A percentile compares a stretch with the other conserved stretches of the same genome.
phyloP scores from a whole-genome alignment of 2,113 vertebrate species.

The Natator depressus region DNA sequence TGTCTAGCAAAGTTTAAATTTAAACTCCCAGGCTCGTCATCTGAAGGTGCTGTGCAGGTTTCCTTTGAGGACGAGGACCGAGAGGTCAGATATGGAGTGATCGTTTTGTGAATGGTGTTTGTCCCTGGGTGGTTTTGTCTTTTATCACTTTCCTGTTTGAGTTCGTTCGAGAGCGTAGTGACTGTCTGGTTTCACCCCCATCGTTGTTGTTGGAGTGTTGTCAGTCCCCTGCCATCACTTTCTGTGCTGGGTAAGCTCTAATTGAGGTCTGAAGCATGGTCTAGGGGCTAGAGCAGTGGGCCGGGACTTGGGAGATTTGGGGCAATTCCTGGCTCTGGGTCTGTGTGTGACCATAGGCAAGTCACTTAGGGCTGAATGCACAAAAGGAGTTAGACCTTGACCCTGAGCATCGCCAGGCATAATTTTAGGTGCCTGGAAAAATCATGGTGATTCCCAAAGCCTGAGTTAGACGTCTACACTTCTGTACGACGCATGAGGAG shows the following conservation, averaged over 20 bases:
- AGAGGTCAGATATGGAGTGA: too few relatives aligned
- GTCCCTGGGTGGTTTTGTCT: background rate
- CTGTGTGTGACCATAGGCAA: background rate
- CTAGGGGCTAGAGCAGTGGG: background rate
- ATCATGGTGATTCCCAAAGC: background rate
- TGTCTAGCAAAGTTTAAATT: background rate
- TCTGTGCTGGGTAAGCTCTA: background rate
- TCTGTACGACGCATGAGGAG: background rate
- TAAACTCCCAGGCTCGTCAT: background rate
- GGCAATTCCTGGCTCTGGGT: background rate
- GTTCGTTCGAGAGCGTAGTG: too few relatives aligned
- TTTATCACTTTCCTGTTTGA: background rate
- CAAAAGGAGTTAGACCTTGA: background rate
- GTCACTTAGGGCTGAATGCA: background rate
- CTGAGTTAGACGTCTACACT: background rate
- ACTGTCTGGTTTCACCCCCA: background rate
- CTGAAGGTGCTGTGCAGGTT: background rate
- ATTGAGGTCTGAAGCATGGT: background rate
- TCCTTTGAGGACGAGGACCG: background rate
- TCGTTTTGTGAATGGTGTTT: background rate
- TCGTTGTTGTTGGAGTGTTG: background rate
- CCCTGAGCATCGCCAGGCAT: background rate
- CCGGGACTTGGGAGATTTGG: background rate
- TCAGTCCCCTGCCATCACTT: background rate
- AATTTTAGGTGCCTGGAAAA: background rate